Percentiles rank a stretch among this genome's conserved stretches.
These are phyloP conservation scores for Oreochromis tanganicae DNA, from an alignment of 2,113 vertebrate genomes.

Conservation along the genomic window DNA sequence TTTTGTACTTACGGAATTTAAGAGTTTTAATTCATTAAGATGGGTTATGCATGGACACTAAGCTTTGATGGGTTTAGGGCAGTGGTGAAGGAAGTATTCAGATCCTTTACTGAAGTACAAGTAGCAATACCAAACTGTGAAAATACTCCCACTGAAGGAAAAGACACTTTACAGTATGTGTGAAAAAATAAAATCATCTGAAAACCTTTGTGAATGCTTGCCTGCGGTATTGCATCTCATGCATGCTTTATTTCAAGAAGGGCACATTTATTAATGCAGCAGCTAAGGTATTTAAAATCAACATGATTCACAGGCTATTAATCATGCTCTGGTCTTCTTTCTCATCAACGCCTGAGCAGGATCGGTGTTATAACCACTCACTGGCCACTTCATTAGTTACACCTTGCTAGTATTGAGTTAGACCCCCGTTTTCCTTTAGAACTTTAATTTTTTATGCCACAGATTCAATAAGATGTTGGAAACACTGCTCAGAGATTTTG, in stretches of 20 bases:
- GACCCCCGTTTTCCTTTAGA: not conserved
- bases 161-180: not conserved
- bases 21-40: not conserved
- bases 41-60: not conserved
- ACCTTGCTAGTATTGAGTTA: not conserved
- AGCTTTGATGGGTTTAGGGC: not conserved
- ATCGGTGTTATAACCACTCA: not conserved
- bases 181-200: not conserved
- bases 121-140: not conserved
- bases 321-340: not conserved
- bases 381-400: not conserved
- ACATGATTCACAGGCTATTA: not conserved
- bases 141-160: not conserved
- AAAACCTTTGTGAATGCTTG: not conserved
- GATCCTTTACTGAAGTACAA: not conserved
- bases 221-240: not conserved
- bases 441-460: not conserved
- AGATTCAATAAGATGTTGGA: not conserved
- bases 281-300: not conserved
- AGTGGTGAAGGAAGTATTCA: not conserved
- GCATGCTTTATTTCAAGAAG: not conserved
- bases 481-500: not conserved
- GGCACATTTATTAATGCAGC: not conserved
- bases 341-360: not conserved
- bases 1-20: not conserved